Evolutionary conservation across 1,140 invertebrate genomes (phyloP).

Genomic region (Heliconius melpomene): DNA sequence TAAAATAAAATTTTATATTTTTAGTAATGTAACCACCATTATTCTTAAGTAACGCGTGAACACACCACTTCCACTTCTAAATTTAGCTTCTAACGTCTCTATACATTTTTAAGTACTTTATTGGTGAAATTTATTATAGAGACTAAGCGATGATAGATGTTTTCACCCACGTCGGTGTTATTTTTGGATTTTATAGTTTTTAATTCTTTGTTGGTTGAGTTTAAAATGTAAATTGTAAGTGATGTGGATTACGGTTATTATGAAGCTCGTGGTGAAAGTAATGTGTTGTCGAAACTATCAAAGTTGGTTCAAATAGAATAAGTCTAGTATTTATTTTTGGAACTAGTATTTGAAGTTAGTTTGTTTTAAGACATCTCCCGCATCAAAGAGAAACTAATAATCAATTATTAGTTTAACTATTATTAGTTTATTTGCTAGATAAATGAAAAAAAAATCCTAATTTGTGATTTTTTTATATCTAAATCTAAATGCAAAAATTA

Average conservation of each 20-base stretch:
- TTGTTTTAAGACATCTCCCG: not conserved
- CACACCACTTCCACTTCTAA: not conserved
- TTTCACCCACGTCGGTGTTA: constrained; percentile 21
- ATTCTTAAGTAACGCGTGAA: not conserved
- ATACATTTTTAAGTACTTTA: constrained; percentile 18
- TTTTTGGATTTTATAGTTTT: constrained; percentile 23
- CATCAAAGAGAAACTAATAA: not conserved
- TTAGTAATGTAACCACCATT: not conserved
- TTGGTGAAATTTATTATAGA: constrained; percentile 23
- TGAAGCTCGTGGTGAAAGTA: not conserved
- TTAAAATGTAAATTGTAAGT: not conserved
- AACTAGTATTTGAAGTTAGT: not conserved
- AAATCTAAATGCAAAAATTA: no score
- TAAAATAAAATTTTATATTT: not conserved
- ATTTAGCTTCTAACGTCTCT: not conserved
- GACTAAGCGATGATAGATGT: constrained; percentile 31
- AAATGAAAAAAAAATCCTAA: no score
- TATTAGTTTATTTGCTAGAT: no score
- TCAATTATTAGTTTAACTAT: no score
- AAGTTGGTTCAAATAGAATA: not conserved
- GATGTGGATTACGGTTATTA: not conserved
- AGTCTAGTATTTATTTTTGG: not conserved
- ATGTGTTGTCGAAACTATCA: not conserved
- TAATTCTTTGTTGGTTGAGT: not conserved
- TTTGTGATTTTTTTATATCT: no score